Base-by-base conservation (phyloP, 2,888 invertebrate genomes). In the Ellobium chinense region DNA sequence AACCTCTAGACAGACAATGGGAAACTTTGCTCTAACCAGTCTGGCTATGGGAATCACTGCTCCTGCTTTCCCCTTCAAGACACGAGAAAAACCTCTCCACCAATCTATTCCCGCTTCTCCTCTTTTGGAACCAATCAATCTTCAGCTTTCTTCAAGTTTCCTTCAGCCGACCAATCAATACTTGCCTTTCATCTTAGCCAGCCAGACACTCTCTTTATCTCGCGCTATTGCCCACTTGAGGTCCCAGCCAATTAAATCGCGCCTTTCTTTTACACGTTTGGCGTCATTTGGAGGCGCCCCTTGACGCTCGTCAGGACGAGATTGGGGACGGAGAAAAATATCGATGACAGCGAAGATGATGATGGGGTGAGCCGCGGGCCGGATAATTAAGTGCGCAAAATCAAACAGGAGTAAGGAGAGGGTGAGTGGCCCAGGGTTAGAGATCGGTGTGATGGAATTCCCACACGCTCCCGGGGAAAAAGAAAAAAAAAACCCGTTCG, bases 341-440 rank as follows among this genome's bases (percentile, higher is more conserved):
- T 66, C 66, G 66, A 76, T 66, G 63, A 46, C 65, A 31, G 54
- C 46, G 18, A 2, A 24, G 70, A 56, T 62, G 62, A 62, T 75
- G 75, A 65, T 75, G 60, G 60, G 76, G 24, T 39, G 27, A 76
- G 72, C 24, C 46, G 27, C 31, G 66, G 54, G 37, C 76, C 24
- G 54, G 76, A 66, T 76, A 76, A 76, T 76, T 65, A 76, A 76
- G 76, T 76, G 76, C 76, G 46, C 76, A 76, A 76, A 76, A 76
- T 76, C 65, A 76, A 76, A 76, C 76, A 76, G 65, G 31, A 27
- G 14, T 36, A 56, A 66, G 76, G 65, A 56, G 56, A 24, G n/a
- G 18, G 31, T 66, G 66, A 66, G 76, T 4, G 54, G 54, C 18
- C 37, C 3, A 12, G 21, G 63, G 63, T 75, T 75, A 75, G n/a